Percentiles rank a stretch among this genome's conserved stretches.
Conservation (phyloP, 2,888 invertebrate species). For the Dynastes tityus region DNA sequence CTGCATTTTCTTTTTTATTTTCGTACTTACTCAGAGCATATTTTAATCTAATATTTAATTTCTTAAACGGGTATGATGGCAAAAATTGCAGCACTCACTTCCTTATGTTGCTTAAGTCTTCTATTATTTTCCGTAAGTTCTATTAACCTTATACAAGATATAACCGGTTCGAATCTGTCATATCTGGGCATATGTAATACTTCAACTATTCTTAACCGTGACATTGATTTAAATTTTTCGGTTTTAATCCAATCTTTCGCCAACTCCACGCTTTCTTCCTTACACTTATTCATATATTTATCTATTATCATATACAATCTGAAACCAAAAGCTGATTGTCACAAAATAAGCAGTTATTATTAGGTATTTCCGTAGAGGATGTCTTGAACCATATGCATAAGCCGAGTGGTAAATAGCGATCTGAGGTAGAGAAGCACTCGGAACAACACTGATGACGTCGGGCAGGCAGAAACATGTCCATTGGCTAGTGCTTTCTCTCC, state of each 20-base stretch:
- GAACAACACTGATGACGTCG: too few relatives aligned
- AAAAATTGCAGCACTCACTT: slow-evolving; percentile 8
- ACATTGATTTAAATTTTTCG: slow-evolving; percentile 18
- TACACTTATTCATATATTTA: slow-evolving; percentile 31
- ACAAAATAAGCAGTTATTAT: background rate
- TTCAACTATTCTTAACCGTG: slow-evolving; percentile 23
- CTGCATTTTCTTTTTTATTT: too few relatives aligned
- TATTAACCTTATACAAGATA: slow-evolving; percentile 26
- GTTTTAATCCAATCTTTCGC: slow-evolving; percentile 35
- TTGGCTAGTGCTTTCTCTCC: too few relatives aligned
- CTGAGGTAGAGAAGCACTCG: too few relatives aligned
- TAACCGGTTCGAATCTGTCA: slow-evolving; percentile 31
- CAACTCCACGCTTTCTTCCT: slow-evolving; percentile 33
- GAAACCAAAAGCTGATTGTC: background rate
- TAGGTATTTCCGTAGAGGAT: background rate
- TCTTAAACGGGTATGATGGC: too few relatives aligned
- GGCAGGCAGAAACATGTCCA: too few relatives aligned
- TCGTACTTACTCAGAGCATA: too few relatives aligned
- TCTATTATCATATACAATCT: slow-evolving; percentile 35
- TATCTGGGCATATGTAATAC: slow-evolving; percentile 37
- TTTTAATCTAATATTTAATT: too few relatives aligned
- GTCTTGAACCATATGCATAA: too few relatives aligned
- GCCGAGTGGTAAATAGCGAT: too few relatives aligned
- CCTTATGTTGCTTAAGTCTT: slow-evolving; percentile 40
- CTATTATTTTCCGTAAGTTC: slow-evolving; percentile 31